Percentiles rank a stretch among this genome's conserved stretches.
Conservation (phyloP, 1,140 invertebrate genomes). For the Bacillus rossius region DNA sequence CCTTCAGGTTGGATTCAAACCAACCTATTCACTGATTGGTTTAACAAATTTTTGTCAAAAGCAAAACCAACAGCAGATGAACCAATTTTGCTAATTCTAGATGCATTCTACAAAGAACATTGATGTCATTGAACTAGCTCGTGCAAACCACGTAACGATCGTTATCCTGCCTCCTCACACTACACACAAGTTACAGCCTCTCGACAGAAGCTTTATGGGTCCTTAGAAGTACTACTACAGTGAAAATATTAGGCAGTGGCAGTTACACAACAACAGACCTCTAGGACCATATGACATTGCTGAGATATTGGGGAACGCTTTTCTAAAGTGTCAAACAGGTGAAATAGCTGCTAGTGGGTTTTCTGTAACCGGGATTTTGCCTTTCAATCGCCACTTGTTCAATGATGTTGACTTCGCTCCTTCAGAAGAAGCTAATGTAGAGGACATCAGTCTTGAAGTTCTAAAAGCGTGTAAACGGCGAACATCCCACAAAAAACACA, state of each 20-base stretch:
- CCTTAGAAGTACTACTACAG: constrained; percentile 35
- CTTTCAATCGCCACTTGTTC: constrained; percentile 24
- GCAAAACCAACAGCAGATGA: constrained; percentile 17
- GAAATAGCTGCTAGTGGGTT: constrained; percentile 25
- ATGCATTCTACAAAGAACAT: constrained; percentile 21
- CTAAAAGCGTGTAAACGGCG: too few species aligned
- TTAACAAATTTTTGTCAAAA: constrained; percentile 25
- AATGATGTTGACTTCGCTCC: constrained; percentile 6
- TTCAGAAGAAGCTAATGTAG: neutral
- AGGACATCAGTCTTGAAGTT: too few species aligned
- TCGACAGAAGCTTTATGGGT: constrained; percentile 37
- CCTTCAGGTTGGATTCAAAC: constrained; percentile 27
- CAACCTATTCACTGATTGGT: constrained; percentile 26
- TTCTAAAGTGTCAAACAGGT: constrained; percentile 14
- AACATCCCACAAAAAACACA: too few species aligned
- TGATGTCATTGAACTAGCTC: constrained; percentile 6
- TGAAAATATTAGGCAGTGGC: constrained; percentile 30
- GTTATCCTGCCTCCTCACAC: constrained; percentile 29
- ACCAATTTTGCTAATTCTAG: constrained; percentile 33
- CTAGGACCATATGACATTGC: constrained; percentile 8
- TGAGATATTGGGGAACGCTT: constrained; percentile 14
- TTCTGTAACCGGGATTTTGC: constrained; percentile 24
- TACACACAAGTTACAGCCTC: constrained; percentile 38
- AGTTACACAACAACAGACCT: constrained; percentile 12
- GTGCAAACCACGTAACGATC: constrained; percentile 8